These are phyloP conservation scores for Lucifuga dentata DNA, from an alignment of 2,113 vertebrate genomes.

Conservation along the genomic window DNA sequence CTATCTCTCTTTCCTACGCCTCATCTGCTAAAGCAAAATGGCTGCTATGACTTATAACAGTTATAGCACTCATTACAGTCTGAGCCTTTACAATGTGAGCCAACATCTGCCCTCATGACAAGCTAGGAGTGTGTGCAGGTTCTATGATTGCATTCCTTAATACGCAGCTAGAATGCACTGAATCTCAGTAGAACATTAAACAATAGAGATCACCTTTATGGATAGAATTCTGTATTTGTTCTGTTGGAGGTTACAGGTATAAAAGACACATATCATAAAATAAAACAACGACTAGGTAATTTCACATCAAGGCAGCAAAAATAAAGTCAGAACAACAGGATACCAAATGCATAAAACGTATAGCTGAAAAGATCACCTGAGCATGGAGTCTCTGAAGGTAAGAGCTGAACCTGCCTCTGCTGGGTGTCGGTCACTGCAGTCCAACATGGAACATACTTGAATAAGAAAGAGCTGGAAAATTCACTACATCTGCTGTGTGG, in stretches of 20 bases:
- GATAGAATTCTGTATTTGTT: background rate
- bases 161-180: slow-evolving; percentile 33
- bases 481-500: slow-evolving; percentile 20
- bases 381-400: slow-evolving; percentile 25
- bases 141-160: slow-evolving; percentile 28
- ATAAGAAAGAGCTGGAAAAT: slow-evolving; percentile 44
- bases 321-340: background rate
- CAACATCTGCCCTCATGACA: slow-evolving; percentile 42
- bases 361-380: slow-evolving; percentile 13
- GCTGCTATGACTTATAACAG: slow-evolving; percentile 19
- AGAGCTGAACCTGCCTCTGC: slow-evolving; percentile 29
- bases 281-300: slow-evolving; percentile 44
- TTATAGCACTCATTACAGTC: slow-evolving; percentile 18
- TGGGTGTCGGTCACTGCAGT: slow-evolving; percentile 20
- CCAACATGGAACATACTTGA: slow-evolving; percentile 11
- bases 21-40: slow-evolving; percentile 4
- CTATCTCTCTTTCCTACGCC: background rate
- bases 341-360: slow-evolving; percentile 27
- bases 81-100: slow-evolving; percentile 3
- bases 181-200: slow-evolving; percentile 33
- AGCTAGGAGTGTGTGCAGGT: slow-evolving; percentile 14
- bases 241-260: no score
- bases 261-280: no score
- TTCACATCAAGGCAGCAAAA: slow-evolving; percentile 18
- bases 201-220: background rate